Evolutionary conservation across 2,113 vertebrate genomes (phyloP).

Genomic region (Antennarius striatus): DNA sequence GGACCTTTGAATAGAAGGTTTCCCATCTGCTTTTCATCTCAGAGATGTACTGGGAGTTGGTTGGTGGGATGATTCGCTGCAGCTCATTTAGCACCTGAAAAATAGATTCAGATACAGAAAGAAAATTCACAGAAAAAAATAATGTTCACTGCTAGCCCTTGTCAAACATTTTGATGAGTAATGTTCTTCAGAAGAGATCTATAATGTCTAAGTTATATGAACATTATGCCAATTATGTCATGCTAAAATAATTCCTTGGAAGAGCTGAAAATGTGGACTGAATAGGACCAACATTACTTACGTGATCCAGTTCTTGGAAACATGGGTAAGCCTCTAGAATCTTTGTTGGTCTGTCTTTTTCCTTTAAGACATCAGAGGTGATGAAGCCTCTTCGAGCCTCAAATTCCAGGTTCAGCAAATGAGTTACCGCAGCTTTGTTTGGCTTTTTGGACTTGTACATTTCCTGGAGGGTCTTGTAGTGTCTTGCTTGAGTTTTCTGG

Average conservation of each 20-base stretch:
- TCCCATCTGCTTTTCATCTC: constrained; percentile 5
- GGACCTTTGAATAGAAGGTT: constrained; percentile 7
- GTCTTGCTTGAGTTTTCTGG: too few relatives aligned
- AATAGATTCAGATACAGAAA: not conserved
- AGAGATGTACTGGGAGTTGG: too few relatives aligned
- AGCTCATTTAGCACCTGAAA: constrained; percentile 22
- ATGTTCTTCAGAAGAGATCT: too few relatives aligned
- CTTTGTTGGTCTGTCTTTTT: constrained; percentile 4
- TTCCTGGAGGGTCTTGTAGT: too few relatives aligned
- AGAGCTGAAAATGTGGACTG: not conserved
- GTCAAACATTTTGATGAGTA: not conserved
- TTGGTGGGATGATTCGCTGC: not conserved
- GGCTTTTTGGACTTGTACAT: too few relatives aligned
- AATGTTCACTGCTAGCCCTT: too few relatives aligned
- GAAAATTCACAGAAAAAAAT: not conserved
- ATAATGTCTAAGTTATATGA: too few relatives aligned
- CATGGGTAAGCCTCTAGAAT: constrained; percentile 10
- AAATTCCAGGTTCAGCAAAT: not conserved
- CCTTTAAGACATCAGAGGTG: not conserved
- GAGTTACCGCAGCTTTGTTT: constrained; percentile 2
- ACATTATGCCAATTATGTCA: too few relatives aligned
- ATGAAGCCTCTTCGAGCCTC: constrained; percentile 1
- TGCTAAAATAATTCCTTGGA: too few relatives aligned
- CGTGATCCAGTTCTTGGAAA: constrained; percentile 8
- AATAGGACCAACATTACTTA: not conserved